A percentile compares a stretch with the other conserved stretches of the same genome.
Conservation (phyloP, 2,113 vertebrate genomes). For the Etia nguti region DNA sequence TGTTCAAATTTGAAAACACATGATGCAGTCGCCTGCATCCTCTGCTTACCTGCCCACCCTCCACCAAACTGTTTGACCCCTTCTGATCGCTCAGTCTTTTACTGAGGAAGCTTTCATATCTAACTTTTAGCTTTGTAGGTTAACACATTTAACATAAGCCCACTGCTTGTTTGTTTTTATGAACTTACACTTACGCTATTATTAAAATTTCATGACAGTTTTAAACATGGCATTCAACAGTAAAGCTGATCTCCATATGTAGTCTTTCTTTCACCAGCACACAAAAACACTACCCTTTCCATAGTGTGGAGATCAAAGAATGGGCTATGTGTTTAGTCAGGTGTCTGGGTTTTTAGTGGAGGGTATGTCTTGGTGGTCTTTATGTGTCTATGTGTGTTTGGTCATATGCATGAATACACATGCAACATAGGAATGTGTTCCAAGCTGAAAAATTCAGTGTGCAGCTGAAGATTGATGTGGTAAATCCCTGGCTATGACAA, state of each 20-base stretch:
- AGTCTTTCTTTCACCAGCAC: background rate
- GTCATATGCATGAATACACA: conserved; percentile 19
- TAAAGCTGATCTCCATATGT: background rate
- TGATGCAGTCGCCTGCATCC: background rate
- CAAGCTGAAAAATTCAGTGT: conserved; percentile 9
- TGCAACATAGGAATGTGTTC: conserved; percentile 18
- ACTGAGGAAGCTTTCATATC: background rate
- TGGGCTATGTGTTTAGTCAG: conserved; percentile 46
- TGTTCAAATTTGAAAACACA: background rate
- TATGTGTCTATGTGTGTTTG: background rate
- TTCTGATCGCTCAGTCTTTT: background rate
- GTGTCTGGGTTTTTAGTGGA: conserved; percentile 23
- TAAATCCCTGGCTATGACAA: conserved; percentile 42
- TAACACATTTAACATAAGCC: background rate
- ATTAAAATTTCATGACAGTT: background rate
- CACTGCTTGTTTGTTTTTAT: background rate
- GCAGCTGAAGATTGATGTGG: conserved; percentile 18
- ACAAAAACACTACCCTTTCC: background rate
- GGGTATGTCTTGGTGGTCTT: conserved; percentile 20
- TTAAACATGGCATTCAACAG: background rate
- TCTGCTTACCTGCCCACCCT: background rate
- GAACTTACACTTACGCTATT: background rate
- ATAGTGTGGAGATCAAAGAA: conserved; percentile 13
- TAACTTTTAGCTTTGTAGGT: background rate
- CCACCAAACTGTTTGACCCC: background rate